Evolutionary conservation across 2,113 vertebrate genomes (phyloP).

Genomic region (Nanorana parkeri): DNA sequence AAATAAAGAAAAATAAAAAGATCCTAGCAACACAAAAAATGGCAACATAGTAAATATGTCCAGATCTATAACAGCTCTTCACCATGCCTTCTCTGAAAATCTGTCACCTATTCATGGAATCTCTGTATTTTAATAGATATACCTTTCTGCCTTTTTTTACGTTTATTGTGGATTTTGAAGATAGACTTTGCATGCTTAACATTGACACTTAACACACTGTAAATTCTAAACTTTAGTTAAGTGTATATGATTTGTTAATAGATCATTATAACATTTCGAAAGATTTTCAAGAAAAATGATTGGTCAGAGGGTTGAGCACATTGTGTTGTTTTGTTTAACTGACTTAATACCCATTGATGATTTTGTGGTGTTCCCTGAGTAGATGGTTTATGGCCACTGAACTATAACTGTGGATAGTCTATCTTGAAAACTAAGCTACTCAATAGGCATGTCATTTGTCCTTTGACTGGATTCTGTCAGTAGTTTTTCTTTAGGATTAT

Average conservation of each 20-base stretch:
- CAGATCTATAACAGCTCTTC: too few relatives aligned
- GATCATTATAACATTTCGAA: constrained; percentile 50
- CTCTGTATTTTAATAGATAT: too few relatives aligned
- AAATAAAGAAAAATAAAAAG: too few relatives aligned
- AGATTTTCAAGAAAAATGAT: constrained; percentile 62
- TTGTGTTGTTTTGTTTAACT: constrained; percentile 62
- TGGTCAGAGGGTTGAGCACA: constrained; percentile 59
- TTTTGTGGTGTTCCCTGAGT: constrained; percentile 60
- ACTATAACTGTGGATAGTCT: constrained; percentile 64
- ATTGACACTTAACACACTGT: constrained; percentile 44
- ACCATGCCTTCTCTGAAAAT: too few relatives aligned
- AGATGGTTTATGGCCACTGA: constrained; percentile 63
- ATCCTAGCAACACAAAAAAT: too few relatives aligned
- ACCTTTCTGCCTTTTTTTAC: too few relatives aligned
- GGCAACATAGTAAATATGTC: too few relatives aligned
- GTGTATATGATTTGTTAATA: constrained; percentile 49
- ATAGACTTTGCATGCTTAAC: too few relatives aligned
- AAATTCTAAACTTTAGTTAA: constrained; percentile 54
- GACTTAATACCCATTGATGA: constrained; percentile 57
- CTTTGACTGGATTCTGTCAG: constrained; percentile 69
- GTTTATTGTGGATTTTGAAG: too few relatives aligned
- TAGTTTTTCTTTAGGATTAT: constrained; percentile 62
- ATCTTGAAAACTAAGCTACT: constrained; percentile 71
- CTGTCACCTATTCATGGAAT: too few relatives aligned
- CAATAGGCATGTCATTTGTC: constrained; percentile 69